Evolutionary conservation across 2,888 invertebrate genomes (phyloP).

Genomic region (Orgyia antiqua): DNA sequence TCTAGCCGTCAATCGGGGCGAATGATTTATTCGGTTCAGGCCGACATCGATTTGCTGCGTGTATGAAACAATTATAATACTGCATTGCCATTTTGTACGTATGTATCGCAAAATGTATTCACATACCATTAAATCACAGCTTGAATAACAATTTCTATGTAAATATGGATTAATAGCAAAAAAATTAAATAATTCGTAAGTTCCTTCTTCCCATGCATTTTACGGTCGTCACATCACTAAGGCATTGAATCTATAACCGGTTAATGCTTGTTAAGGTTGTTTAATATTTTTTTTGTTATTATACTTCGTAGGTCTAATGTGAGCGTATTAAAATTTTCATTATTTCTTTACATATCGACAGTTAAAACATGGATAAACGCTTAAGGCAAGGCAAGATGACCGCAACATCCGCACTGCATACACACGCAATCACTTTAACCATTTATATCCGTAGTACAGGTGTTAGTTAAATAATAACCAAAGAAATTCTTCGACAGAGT

Average conservation of each 20-base stretch:
- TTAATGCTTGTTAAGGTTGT: no score
- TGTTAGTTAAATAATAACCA: no score
- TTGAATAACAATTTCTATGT: slow-evolving; percentile 3
- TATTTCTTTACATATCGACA: no score
- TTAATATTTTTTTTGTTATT: no score
- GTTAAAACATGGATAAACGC: no score
- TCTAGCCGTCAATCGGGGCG: slow-evolving; percentile 52
- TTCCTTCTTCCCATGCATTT: not conserved
- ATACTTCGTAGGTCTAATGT: no score
- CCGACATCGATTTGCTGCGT: slow-evolving; percentile 37
- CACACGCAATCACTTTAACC: no score
- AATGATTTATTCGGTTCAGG: slow-evolving; percentile 63
- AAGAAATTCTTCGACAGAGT: no score
- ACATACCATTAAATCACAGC: slow-evolving; percentile 1
- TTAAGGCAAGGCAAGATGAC: no score
- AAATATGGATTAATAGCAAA: slow-evolving; percentile 3
- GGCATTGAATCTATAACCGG: not conserved
- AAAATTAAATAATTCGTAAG: not conserved
- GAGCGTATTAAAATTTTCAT: no score
- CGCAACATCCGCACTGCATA: no score
- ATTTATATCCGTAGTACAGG: no score
- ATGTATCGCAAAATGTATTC: slow-evolving; percentile 11
- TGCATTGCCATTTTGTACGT: slow-evolving; percentile 21
- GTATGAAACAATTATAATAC: slow-evolving; percentile 29
- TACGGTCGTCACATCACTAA: not conserved